Conservation (phyloP, 23 tunicate species). For the Ciona savignyi region DNA sequence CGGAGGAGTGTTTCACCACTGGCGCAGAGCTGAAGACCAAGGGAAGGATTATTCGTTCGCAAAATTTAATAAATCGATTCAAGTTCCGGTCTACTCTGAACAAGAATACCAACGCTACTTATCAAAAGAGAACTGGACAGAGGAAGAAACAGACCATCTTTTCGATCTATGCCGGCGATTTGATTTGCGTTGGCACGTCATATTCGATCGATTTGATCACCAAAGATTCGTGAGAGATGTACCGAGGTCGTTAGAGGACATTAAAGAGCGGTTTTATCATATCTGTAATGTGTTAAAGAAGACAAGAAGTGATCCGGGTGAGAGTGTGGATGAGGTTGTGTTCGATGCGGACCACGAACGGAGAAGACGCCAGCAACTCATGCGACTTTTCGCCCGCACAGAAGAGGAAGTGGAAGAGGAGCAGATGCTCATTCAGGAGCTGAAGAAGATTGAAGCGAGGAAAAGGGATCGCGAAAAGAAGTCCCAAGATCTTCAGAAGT, state of each 20-base stretch:
- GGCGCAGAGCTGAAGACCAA: constrained; percentile 88
- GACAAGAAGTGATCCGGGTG: constrained; percentile 29
- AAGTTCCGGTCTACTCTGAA: constrained; percentile 79
- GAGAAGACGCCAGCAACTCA: constrained; percentile 68
- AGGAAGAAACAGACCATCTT: constrained; percentile 77
- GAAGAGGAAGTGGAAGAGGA: constrained; percentile 82
- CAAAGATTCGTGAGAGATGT: constrained; percentile 36
- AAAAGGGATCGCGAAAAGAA: constrained; percentile 76
- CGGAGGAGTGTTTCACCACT: constrained; percentile 83
- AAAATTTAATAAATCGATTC: constrained; percentile 77
- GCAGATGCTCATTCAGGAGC: constrained; percentile 55
- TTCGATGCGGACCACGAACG: constrained; percentile 91
- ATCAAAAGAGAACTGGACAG: constrained; percentile 70
- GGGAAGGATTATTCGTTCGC: constrained; percentile 86
- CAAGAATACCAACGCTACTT: constrained; percentile 81
- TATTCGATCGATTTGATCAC: constrained; percentile 82
- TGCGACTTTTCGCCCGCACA: constrained; percentile 62
- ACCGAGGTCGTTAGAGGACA: constrained; percentile 56
- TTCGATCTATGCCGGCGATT: constrained; percentile 66
- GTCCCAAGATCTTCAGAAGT: constrained; percentile 77
- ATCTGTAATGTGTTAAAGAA: constrained; percentile 63
- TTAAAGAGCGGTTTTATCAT: constrained; percentile 73
- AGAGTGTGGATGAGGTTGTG: constrained; percentile 38
- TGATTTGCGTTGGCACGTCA: constrained; percentile 79
- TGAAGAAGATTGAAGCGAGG: constrained; percentile 75